These are phyloP conservation scores for Leuciscus idus DNA, from an alignment of 2,113 vertebrate species.

Conservation along the genomic window DNA sequence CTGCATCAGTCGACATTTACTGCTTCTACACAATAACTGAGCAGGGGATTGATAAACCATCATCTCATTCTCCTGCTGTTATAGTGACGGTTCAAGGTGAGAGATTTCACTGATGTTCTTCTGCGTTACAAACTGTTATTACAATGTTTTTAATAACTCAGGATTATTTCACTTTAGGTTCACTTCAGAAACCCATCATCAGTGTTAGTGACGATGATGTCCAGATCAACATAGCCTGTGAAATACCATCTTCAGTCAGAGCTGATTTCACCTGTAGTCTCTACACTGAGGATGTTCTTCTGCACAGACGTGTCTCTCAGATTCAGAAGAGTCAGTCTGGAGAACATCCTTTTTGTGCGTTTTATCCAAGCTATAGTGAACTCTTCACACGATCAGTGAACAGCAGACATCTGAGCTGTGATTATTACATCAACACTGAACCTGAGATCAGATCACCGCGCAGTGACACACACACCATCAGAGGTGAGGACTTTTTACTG, in stretches of 20 bases:
- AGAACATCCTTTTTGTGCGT: not conserved
- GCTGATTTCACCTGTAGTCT: conserved; percentile 46
- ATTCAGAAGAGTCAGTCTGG: not conserved
- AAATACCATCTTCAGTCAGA: conserved; percentile 1
- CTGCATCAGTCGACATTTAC: not conserved
- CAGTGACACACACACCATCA: conserved; percentile 29
- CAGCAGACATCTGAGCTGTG: conserved; percentile 52
- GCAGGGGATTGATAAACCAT: not conserved
- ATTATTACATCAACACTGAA: conserved; percentile 44
- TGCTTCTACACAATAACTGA: not conserved
- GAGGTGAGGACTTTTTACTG: conserved; percentile 13
- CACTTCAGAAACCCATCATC: conserved; percentile 42
- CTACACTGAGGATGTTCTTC: conserved; percentile 49
- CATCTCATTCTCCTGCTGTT: conserved; percentile 11
- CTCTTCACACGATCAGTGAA: conserved; percentile 36
- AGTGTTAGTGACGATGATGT: not conserved
- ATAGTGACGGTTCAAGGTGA: conserved; percentile 29
- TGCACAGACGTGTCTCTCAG: fast-evolving
- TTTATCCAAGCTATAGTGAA: not conserved
- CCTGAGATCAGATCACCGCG: conserved; percentile 36
- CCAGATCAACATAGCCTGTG: not conserved
- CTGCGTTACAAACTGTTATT: fast-evolving
- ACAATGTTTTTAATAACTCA: not conserved
- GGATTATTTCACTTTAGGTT: not conserved
- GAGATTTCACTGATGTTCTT: not conserved